A percentile compares a stretch with the other conserved stretches of the same genome.
Evolutionary conservation across 2,888 invertebrate species (phyloP).

Genomic region (Zaprionus bogoriensis): DNA sequence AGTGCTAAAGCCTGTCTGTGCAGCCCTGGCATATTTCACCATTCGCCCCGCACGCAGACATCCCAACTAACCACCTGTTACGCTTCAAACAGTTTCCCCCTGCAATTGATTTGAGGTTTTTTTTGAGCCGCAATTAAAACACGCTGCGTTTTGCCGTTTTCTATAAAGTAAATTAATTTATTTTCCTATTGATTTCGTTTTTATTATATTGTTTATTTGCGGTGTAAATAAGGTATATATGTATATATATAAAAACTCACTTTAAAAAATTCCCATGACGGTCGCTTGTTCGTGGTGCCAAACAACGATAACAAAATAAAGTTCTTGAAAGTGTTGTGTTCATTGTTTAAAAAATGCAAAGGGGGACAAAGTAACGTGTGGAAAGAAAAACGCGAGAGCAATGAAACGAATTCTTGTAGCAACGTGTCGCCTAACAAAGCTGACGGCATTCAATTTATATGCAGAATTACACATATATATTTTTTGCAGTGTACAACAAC

Average conservation of each 20-base stretch:
- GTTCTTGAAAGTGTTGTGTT: constrained; percentile 35
- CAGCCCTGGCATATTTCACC: constrained; percentile 1
- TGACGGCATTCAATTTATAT: constrained; percentile 44
- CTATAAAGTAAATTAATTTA: constrained; percentile 73
- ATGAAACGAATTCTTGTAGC: constrained; percentile 25
- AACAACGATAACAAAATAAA: constrained; percentile 61
- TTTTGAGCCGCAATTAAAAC: constrained; percentile 16
- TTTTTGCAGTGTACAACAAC: background rate
- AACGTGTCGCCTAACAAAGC: constrained; percentile 31
- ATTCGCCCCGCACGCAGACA: constrained; percentile 18
- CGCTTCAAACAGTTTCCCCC: background rate
- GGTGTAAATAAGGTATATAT: constrained; percentile 48
- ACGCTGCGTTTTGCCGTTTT: constrained; percentile 49
- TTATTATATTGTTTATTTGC: constrained; percentile 39
- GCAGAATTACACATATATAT: constrained; percentile 19
- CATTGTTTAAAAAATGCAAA: constrained; percentile 50
- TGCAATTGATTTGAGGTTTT: background rate
- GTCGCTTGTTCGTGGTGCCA: constrained; percentile 42
- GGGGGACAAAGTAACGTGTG: constrained; percentile 22
- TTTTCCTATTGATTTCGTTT: constrained; percentile 54
- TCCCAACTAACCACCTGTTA: constrained; percentile 33
- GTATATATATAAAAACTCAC: constrained; percentile 54
- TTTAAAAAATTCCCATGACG: constrained; percentile 42
- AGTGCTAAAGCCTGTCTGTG: no score
- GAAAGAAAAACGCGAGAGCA: constrained; percentile 28